Evolutionary conservation across 2,113 vertebrate genomes (phyloP).

Genomic region (Taxidea taxus): DNA sequence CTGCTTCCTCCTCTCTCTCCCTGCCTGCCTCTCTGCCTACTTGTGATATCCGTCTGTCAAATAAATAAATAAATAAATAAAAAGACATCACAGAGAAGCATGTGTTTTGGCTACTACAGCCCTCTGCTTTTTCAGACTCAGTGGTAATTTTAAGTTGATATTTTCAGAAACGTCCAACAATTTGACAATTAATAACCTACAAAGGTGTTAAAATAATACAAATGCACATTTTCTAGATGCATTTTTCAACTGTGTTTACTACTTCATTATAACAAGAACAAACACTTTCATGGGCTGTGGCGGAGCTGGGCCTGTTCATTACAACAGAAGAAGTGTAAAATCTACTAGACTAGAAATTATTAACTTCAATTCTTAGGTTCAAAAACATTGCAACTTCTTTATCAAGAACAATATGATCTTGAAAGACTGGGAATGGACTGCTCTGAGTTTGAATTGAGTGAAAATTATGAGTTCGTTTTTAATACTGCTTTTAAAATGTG

Average conservation of each 20-base stretch:
- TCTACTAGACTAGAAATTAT: neutral
- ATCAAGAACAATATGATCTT: neutral
- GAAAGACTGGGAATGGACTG: neutral
- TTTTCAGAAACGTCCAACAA: constrained; percentile 54
- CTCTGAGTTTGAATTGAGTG: neutral
- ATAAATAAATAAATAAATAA: too few species aligned
- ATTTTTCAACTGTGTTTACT: constrained; percentile 29
- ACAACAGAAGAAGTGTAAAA: neutral
- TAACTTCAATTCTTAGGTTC: neutral
- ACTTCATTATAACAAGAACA: neutral
- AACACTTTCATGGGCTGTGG: neutral
- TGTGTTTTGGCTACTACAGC: constrained; percentile 17
- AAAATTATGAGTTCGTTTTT: neutral
- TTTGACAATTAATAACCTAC: constrained; percentile 47
- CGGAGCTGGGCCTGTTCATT: neutral
- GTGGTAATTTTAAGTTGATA: constrained; percentile 54
- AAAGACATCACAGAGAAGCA: neutral
- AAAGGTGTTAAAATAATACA: constrained; percentile 35
- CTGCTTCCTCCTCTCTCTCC: too few species aligned
- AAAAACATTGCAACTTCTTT: neutral
- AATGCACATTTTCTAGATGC: constrained; percentile 3
- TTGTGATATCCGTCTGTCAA: too few species aligned
- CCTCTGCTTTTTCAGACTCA: constrained; percentile 42
- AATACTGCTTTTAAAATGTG: neutral
- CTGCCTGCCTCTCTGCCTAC: too few species aligned